These are phyloP conservation scores for Lytechinus variegatus DNA, from an alignment of 35 echinoderm and acorn worm genomes.

Conservation along the genomic window DNA sequence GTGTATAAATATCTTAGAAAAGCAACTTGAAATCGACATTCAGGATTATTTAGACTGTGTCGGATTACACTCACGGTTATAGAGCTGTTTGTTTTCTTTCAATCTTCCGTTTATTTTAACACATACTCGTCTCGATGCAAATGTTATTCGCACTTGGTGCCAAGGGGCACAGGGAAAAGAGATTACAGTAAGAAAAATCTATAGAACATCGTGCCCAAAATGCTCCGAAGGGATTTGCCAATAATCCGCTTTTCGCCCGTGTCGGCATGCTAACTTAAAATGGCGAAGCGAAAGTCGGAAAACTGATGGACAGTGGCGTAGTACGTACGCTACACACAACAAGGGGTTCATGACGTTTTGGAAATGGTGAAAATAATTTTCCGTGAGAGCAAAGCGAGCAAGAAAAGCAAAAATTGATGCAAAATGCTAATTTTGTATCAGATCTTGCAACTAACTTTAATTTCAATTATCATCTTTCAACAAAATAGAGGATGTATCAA, in stretches of 20 bases:
- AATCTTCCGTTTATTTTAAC: neutral
- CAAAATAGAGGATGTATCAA: too few relatives aligned
- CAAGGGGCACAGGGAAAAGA: neutral
- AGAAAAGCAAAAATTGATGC: too few relatives aligned
- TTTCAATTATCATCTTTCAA: too few relatives aligned
- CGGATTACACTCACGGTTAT: neutral
- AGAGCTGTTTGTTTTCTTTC: neutral
- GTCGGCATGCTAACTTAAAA: neutral
- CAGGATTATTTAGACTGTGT: neutral
- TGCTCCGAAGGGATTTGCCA: neutral
- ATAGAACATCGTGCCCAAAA: neutral
- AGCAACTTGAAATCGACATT: neutral
- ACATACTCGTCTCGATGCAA: neutral
- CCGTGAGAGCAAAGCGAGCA: too few relatives aligned
- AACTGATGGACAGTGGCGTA: neutral
- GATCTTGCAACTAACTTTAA: too few relatives aligned
- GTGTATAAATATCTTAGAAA: neutral
- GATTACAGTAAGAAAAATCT: slow-evolving; percentile 20
- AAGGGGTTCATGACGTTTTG: too few relatives aligned
- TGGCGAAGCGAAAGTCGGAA: neutral
- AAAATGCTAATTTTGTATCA: too few relatives aligned
- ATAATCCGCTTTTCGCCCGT: slow-evolving; percentile 16
- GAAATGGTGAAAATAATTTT: too few relatives aligned
- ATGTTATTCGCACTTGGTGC: neutral
- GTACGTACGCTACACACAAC: too few relatives aligned